These are phyloP conservation scores for Cistogaster globosa DNA, from an alignment of 2,888 invertebrate species.

Conservation along the genomic window DNA sequence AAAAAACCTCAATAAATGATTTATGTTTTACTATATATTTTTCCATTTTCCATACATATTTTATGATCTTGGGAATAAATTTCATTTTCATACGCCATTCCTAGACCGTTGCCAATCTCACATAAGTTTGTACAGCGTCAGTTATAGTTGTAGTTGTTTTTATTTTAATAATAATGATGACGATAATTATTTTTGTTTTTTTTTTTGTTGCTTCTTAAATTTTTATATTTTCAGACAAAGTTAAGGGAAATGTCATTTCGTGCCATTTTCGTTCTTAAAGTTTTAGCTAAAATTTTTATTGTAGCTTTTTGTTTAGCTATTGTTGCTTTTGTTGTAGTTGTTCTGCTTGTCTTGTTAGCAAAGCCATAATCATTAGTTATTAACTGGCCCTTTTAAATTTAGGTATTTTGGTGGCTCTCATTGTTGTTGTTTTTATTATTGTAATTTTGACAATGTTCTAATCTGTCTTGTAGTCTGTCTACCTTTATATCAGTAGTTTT, in stretches of 20 bases:
- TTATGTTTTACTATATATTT: conserved; percentile 41
- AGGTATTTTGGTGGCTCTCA: not conserved
- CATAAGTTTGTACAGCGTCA: conserved; percentile 11
- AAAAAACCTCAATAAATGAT: conserved; percentile 41
- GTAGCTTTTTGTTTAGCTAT: not conserved
- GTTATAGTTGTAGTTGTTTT: conserved; percentile 7
- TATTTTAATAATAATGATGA: conserved; percentile 39
- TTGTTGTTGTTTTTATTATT: conserved; percentile 70
- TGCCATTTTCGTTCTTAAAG: conserved; percentile 74
- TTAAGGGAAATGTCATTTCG: conserved; percentile 81
- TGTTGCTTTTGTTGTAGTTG: not conserved
- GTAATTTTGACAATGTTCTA: conserved; percentile 59
- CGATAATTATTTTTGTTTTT: conserved; percentile 37
- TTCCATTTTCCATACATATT: conserved; percentile 33
- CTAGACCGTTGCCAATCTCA: not conserved
- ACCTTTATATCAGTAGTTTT: not conserved
- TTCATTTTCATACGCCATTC: conserved; percentile 41
- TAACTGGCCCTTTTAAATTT: conserved; percentile 62
- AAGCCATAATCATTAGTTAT: conserved; percentile 70
- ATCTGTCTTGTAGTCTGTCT: conserved; percentile 41
- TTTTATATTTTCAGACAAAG: conserved; percentile 15
- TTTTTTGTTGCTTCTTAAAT: conserved; percentile 9
- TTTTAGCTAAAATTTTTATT: conserved; percentile 29
- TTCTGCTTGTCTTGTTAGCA: conserved; percentile 68
- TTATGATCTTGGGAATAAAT: conserved; percentile 60